These are phyloP conservation scores for Neuroterus valhalla DNA, from an alignment of 1,140 invertebrate species.

Conservation along the genomic window DNA sequence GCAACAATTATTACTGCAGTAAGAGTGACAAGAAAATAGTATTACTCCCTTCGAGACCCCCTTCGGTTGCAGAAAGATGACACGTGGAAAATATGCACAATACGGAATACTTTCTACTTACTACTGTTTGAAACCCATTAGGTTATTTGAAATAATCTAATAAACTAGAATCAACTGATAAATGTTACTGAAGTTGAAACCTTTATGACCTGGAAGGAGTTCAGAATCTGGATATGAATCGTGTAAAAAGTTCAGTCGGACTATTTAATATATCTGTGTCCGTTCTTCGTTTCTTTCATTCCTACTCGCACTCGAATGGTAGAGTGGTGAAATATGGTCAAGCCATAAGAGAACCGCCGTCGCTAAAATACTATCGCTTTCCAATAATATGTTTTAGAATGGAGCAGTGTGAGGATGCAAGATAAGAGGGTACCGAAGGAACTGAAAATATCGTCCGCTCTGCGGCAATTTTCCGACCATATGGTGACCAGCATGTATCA, in stretches of 20 bases:
- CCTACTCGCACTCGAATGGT: conserved; percentile 39
- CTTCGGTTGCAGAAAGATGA: too few relatives aligned
- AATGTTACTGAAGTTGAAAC: conserved; percentile 15
- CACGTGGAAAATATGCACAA: too few relatives aligned
- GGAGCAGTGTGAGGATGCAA: conserved; percentile 6
- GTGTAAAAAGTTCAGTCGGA: conserved; percentile 29
- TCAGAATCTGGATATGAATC: conserved; percentile 23
- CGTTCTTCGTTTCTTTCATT: conserved; percentile 25
- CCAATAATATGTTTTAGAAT: conserved; percentile 54
- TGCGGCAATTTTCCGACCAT: conserved; percentile 58
- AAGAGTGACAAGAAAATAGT: too few relatives aligned
- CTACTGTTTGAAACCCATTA: too few relatives aligned
- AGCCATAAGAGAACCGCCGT: conserved; percentile 58
- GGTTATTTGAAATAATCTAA: conserved; percentile 1
- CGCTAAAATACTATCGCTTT: conserved; percentile 65
- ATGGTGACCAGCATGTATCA: conserved; percentile 65
- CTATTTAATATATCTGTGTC: conserved; percentile 41
- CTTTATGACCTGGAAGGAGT: conserved; percentile 17
- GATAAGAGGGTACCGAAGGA: conserved; percentile 39
- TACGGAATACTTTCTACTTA: too few relatives aligned
- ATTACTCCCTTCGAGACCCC: too few relatives aligned
- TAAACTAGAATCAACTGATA: conserved; percentile 20
- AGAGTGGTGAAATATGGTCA: conserved; percentile 58
- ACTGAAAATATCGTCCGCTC: conserved; percentile 59
- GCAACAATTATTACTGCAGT: too few relatives aligned